These are phyloP conservation scores for Onychorhynchus coronatus DNA, from an alignment of 2,113 vertebrate genomes.

Conservation along the genomic window DNA sequence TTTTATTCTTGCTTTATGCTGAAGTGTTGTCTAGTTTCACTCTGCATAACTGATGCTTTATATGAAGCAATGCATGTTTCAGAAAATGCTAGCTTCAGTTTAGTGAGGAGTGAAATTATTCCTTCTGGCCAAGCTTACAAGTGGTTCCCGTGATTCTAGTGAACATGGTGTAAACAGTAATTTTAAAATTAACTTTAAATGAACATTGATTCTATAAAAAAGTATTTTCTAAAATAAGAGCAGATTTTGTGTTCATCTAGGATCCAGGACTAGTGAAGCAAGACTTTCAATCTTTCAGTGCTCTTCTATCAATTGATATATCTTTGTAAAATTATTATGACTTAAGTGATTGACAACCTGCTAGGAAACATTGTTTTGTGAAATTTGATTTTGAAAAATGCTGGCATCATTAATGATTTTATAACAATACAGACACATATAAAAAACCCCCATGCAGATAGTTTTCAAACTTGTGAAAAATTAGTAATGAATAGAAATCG, in stretches of 20 bases:
- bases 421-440: not conserved
- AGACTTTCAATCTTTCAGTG: not conserved
- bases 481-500: not conserved
- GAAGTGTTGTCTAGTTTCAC: not conserved
- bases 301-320: not conserved
- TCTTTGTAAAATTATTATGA: not conserved
- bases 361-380: not conserved
- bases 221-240: not conserved
- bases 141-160: not conserved
- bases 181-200: not conserved
- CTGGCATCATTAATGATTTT: not conserved
- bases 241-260: not conserved
- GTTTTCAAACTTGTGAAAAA: not conserved
- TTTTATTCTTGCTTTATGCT: not conserved
- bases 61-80: not conserved
- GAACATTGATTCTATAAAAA: not conserved
- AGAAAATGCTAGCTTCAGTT: not conserved
- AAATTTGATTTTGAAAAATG: not conserved
- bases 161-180: not conserved
- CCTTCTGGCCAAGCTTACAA: not conserved
- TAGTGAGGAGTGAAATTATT: not conserved
- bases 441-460: rapidly evolving
- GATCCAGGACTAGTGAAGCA: not conserved
- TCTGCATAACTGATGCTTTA: not conserved
- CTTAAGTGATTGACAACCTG: not conserved